A percentile compares a stretch with the other conserved stretches of the same genome.
phyloP scores from a whole-genome alignment of 2,888 invertebrate genomes.

The Amblyjoppa fuscipennis region DNA sequence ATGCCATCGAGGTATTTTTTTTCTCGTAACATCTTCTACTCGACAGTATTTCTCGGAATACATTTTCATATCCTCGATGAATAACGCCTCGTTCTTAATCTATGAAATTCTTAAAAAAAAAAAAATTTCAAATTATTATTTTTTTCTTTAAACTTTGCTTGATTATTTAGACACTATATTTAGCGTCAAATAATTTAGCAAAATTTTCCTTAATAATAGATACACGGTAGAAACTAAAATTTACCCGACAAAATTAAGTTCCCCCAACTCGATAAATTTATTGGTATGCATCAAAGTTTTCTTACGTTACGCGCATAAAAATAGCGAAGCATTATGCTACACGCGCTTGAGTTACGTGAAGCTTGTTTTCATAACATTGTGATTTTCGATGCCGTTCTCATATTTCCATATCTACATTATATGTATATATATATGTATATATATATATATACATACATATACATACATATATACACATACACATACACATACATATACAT shows the following conservation, averaged over 20 bases:
- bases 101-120: too few species aligned
- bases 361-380: conserved; percentile 39
- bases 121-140: too few species aligned
- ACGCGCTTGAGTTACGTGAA: conserved; percentile 13
- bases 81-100: too few species aligned
- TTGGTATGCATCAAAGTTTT: background rate
- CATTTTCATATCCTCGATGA: too few species aligned
- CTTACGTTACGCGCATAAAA: background rate
- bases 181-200: too few species aligned
- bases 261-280: background rate
- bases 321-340: background rate
- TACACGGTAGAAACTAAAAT: background rate
- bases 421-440: too few species aligned
- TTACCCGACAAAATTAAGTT: background rate
- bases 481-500: background rate
- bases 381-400: conserved; percentile 55
- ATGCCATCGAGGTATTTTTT: too few species aligned
- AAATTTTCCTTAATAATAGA: background rate
- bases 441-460: background rate
- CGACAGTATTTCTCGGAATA: too few species aligned
- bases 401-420: background rate
- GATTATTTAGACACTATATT: too few species aligned
- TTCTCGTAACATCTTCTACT: too few species aligned
- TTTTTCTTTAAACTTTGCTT: too few species aligned
- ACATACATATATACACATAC: background rate